Percentiles rank a stretch among this genome's conserved stretches.
Conservation (phyloP, 2,888 invertebrate species). For the Polyploca ridens region DNA sequence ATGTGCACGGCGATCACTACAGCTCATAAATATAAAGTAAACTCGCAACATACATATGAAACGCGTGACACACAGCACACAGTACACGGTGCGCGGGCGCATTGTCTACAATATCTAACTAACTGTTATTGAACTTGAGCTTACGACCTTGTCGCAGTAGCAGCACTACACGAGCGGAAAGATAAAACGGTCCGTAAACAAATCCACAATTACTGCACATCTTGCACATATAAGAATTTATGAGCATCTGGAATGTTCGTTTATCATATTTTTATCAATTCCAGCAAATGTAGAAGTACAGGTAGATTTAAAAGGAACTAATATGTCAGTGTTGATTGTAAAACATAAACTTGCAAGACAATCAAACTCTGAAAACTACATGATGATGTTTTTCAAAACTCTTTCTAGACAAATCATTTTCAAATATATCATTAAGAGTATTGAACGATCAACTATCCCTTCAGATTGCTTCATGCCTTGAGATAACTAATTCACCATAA, state of each 20-base stretch:
- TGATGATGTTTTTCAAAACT: no score
- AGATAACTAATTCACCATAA: background rate
- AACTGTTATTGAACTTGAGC: conserved; percentile 12
- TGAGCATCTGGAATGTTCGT: background rate
- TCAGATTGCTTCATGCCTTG: background rate
- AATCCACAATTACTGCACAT: background rate
- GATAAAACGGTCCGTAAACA: background rate
- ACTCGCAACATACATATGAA: background rate
- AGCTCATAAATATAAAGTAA: conserved; percentile 1
- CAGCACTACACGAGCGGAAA: background rate
- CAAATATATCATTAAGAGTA: no score
- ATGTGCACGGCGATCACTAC: background rate
- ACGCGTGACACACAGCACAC: background rate
- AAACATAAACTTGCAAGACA: no score
- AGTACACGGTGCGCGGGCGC: background rate
- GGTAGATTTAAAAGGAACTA: no score
- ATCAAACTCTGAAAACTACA: background rate
- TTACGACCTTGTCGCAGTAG: conserved; percentile 6
- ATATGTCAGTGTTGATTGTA: no score
- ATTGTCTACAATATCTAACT: conserved; percentile 3
- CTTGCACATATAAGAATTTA: background rate
- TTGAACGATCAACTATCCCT: background rate
- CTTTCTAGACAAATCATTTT: no score
- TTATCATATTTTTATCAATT: background rate
- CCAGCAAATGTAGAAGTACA: background rate